Percentiles rank a stretch among this genome's conserved stretches.
phyloP scores from a whole-genome alignment of 2,797 vertebrate genomes.

The Neomorphus geoffroyi region DNA sequence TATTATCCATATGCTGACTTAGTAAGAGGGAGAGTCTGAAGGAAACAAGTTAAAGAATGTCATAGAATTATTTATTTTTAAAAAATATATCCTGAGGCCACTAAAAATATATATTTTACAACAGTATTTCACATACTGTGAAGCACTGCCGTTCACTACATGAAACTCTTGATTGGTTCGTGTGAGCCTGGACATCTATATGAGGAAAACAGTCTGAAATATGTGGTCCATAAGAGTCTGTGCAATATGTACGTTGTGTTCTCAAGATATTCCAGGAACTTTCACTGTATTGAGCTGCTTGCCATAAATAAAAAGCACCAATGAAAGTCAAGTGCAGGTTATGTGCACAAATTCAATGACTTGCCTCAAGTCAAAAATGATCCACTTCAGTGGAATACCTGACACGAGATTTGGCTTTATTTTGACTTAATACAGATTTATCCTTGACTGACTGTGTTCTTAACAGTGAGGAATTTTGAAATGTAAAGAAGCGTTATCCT shows the following conservation, averaged over 20 bases:
- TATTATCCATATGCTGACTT: background rate
- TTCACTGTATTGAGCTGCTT: background rate
- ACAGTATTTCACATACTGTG: background rate
- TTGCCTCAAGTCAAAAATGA: background rate
- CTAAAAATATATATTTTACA: background rate
- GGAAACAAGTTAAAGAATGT: background rate
- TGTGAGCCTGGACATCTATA: background rate
- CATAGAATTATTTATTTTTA: background rate
- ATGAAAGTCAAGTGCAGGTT: background rate
- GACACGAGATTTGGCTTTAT: background rate
- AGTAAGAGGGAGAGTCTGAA: background rate
- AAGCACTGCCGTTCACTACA: background rate
- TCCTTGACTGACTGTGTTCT: background rate
- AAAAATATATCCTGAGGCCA: background rate
- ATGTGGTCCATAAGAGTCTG: fast-evolving
- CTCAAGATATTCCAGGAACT: background rate
- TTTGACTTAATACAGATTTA: background rate
- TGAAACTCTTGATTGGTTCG: background rate
- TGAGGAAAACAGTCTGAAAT: background rate
- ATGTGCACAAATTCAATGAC: background rate
- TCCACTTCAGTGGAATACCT: background rate
- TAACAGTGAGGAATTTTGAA: background rate
- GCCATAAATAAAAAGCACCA: background rate
- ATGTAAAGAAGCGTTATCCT: background rate
- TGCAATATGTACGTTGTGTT: background rate